These are phyloP conservation scores for Nemurella pictetii DNA, from an alignment of 2,888 invertebrate species.

Conservation along the genomic window DNA sequence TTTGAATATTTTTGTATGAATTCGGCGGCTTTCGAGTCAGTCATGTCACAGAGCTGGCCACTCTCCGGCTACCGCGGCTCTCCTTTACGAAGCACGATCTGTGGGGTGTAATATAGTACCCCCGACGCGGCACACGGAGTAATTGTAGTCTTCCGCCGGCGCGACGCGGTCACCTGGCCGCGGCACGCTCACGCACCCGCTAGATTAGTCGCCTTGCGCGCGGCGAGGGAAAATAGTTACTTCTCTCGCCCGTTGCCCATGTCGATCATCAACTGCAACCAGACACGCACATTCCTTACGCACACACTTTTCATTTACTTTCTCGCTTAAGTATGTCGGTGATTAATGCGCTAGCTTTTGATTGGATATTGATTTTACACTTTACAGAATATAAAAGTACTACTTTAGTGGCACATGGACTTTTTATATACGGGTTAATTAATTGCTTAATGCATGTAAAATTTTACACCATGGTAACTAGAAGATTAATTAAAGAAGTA, in stretches of 20 bases:
- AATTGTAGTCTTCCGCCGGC: slow-evolving; percentile 18
- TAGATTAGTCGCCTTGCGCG: not conserved
- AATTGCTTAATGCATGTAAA: too few relatives aligned
- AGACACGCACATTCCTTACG: slow-evolving; percentile 4
- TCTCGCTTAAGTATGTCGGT: not conserved
- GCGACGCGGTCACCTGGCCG: not conserved
- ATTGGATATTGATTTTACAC: not conserved
- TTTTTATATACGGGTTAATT: too few relatives aligned
- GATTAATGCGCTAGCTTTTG: not conserved
- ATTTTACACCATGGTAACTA: too few relatives aligned
- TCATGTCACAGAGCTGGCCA: not conserved
- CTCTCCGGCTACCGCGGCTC: not conserved
- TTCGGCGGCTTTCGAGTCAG: too few relatives aligned
- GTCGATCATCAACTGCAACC: not conserved
- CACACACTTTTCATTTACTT: not conserved
- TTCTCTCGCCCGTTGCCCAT: too few relatives aligned
- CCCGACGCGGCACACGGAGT: not conserved
- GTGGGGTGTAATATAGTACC: not conserved
- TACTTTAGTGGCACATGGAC: too few relatives aligned
- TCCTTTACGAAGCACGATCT: not conserved
- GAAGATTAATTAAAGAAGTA: too few relatives aligned
- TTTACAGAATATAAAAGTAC: too few relatives aligned
- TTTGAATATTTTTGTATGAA: too few relatives aligned
- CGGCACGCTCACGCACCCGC: not conserved
- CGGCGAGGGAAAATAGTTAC: not conserved